Percentiles rank a stretch among this genome's conserved stretches.
These are phyloP conservation scores for Bujurquina vittata DNA, from an alignment of 2,113 vertebrate genomes.

Conservation along the genomic window DNA sequence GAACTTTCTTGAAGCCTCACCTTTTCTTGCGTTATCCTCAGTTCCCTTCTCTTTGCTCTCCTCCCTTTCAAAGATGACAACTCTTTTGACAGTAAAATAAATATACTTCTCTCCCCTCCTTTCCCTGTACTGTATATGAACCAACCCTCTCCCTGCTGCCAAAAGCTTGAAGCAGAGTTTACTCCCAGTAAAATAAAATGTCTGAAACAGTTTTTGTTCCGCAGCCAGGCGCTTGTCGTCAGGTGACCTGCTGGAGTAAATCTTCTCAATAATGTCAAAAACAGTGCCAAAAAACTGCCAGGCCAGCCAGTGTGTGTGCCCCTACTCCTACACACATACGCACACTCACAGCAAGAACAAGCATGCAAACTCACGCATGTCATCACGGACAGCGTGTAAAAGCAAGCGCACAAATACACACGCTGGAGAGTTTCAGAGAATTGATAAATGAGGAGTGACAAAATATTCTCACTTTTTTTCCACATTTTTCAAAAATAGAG, in stretches of 20 bases:
- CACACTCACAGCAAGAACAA: background rate
- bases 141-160: conserved; percentile 43
- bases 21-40: conserved; percentile 33
- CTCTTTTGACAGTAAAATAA: conserved; percentile 52
- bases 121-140: conserved; percentile 28
- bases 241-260: conserved; percentile 74
- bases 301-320: conserved; percentile 44
- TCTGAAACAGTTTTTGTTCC: conserved; percentile 65
- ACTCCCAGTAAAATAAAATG: conserved; percentile 60
- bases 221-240: conserved; percentile 73
- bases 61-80: conserved; percentile 42
- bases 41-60: conserved; percentile 22
- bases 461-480: conserved; percentile 7
- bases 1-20: conserved; percentile 27
- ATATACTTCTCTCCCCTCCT: conserved; percentile 34
- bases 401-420: background rate
- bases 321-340: conserved; percentile 12
- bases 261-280: conserved; percentile 69
- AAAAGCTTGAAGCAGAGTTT: conserved; percentile 56
- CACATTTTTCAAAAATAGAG: background rate
- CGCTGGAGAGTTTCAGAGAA: conserved; percentile 11
- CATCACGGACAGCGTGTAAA: background rate
- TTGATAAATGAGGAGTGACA: conserved; percentile 24
- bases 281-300: conserved; percentile 71
- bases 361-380: background rate